Evolutionary conservation across 1,140 invertebrate species (phyloP), one percentile per base, ranked within the genome.

Genomic region (Gonioctena quinquepunctata): DNA sequence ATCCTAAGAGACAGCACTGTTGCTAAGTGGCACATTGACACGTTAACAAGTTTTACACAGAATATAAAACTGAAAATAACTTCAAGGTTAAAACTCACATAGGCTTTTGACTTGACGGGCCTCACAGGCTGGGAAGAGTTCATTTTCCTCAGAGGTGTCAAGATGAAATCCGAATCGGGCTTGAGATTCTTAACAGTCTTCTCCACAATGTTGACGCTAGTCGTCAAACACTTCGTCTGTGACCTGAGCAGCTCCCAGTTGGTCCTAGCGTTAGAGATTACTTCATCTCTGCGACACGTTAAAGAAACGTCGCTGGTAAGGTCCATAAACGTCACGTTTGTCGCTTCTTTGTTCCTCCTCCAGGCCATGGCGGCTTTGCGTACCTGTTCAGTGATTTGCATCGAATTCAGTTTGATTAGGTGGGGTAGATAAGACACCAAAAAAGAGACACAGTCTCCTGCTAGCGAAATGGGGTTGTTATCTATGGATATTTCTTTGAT

Each of bases 401-500:
- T 91, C 60, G 88, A 88, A 72, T 91, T 93, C 23, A 94, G 82
- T 27, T 88, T 84, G 69, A 88, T 83, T 62, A 94, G 83, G 78
- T 89, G 89, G 23, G 92, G 91, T 52, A 94, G 79, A 82, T 93
- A 91, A 0, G 92, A 92, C 0, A 94, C 91, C 28, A 94, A 78
- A 80, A 93, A 94, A 2, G 91, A 90, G 2, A 91, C 87, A 74
- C 91, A 94, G 72, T 94, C 92, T 0, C 90, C 89, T 7, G 87
- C 89, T 48, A 91, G 77, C 23, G 89, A 89, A 2, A 96, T 87
- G 0, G 94, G 94, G 85, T 96, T 96, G 21, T 93, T 92, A 82
- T 96, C 94, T 49, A 96, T 89, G 7, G 93, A 91, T 42, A 96
- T 88, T 85, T 96, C 94, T 54, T 88, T 88, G 3, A 96, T 85